Evolutionary conservation across 2,797 vertebrate species (phyloP).

Genomic region (Vireo griseus): DNA sequence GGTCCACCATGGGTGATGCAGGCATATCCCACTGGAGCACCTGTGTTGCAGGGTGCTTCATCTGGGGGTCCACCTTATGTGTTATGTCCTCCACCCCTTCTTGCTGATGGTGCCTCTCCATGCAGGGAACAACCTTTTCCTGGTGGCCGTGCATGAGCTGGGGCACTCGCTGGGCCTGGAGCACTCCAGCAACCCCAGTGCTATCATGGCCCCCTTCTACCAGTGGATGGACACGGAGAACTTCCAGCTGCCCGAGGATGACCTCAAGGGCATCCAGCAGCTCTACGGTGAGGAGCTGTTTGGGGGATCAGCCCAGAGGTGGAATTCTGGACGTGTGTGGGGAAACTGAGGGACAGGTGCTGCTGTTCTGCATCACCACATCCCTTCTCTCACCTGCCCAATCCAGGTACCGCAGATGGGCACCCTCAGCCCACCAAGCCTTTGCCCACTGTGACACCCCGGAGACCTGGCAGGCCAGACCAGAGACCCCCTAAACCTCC

Average conservation of each 20-base stretch:
- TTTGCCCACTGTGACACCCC: slow-evolving; percentile 85
- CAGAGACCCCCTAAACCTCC: slow-evolving; percentile 74
- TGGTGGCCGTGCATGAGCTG: slow-evolving; percentile 93
- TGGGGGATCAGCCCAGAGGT: neutral
- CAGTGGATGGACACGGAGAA: slow-evolving; percentile 98
- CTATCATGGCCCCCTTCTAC: slow-evolving; percentile 99
- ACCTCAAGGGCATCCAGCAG: slow-evolving; percentile 90
- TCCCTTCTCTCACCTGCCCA: accelerated
- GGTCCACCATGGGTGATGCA: neutral
- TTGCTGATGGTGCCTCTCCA: neutral
- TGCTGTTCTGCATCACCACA: neutral
- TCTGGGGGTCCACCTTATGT: accelerated
- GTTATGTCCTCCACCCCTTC: accelerated
- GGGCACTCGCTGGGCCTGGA: slow-evolving; percentile 94
- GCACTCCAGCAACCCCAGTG: slow-evolving; percentile 92
- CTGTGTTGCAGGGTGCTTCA: neutral
- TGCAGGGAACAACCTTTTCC: slow-evolving; percentile 93
- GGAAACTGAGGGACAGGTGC: neutral
- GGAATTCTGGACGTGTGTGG: accelerated
- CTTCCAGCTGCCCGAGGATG: slow-evolving; percentile 93
- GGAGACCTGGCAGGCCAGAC: slow-evolving; percentile 79
- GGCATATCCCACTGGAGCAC: neutral
- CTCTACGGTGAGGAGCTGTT: slow-evolving; percentile 84
- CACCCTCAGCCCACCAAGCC: slow-evolving; percentile 81
- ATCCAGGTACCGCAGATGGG: slow-evolving; percentile 78